These are phyloP conservation scores for Mionectes olivaceus DNA, from an alignment of 2,797 vertebrate genomes.

Conservation along the genomic window DNA sequence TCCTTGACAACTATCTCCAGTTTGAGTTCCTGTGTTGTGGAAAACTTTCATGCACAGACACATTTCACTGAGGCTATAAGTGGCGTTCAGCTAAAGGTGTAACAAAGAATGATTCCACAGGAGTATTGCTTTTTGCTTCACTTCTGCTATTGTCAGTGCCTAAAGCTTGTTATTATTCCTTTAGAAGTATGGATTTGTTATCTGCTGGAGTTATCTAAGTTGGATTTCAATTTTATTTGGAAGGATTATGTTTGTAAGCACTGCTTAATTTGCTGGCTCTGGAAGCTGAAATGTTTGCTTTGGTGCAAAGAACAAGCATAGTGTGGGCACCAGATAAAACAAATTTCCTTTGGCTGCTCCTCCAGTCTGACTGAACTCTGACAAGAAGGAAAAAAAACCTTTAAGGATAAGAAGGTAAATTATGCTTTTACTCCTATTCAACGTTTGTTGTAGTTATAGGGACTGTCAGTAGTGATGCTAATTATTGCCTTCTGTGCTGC, in stretches of 20 bases:
- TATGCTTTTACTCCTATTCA: background rate
- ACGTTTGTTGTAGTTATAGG: background rate
- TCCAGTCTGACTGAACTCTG: background rate
- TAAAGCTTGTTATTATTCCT: background rate
- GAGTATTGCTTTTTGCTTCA: background rate
- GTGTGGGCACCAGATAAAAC: background rate
- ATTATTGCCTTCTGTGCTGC: slow-evolving; percentile 16
- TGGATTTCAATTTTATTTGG: slow-evolving; percentile 22
- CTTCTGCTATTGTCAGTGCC: background rate
- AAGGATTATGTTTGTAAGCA: slow-evolving; percentile 24
- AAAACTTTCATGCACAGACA: background rate
- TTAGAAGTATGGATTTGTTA: background rate
- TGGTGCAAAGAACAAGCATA: background rate
- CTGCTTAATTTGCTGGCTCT: background rate
- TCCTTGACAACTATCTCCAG: background rate
- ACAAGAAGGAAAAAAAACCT: background rate
- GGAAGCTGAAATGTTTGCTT: slow-evolving; percentile 13
- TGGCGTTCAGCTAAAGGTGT: background rate
- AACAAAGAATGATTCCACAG: background rate
- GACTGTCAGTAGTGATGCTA: background rate
- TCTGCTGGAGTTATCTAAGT: background rate
- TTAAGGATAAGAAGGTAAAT: background rate
- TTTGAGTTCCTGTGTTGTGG: background rate
- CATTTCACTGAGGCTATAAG: background rate
- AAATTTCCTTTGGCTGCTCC: background rate